Percentiles rank a stretch among this genome's conserved stretches.
These are phyloP conservation scores for Isotomurus palustris DNA, from an alignment of 2,888 invertebrate genomes.

Conservation along the genomic window DNA sequence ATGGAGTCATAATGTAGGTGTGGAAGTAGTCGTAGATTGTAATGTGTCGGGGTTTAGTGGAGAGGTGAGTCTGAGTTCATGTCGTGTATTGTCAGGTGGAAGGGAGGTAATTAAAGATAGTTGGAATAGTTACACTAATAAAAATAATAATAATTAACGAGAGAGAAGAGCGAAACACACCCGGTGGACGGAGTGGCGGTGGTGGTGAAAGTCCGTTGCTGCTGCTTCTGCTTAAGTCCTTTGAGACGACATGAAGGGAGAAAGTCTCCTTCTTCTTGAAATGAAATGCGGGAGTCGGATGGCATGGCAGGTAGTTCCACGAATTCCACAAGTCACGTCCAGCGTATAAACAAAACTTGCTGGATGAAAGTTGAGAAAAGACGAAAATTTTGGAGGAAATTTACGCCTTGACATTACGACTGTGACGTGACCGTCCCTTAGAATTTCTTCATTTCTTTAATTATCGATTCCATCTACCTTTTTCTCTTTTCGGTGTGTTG, in stretches of 20 bases:
- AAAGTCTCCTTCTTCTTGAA: not conserved
- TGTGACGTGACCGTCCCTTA: slow-evolving; percentile 46
- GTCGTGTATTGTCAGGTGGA: slow-evolving; percentile 19
- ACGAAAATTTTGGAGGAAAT: slow-evolving; percentile 43
- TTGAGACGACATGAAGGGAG: not conserved
- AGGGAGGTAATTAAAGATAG: slow-evolving; percentile 40
- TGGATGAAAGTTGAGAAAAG: slow-evolving; percentile 28
- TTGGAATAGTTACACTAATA: slow-evolving; percentile 42
- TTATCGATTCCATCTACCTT: slow-evolving; percentile 31
- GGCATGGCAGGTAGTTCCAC: slow-evolving; percentile 25
- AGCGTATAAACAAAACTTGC: slow-evolving; percentile 38
- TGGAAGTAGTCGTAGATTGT: too few species aligned
- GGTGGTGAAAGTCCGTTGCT: too few species aligned
- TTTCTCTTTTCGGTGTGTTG: slow-evolving; percentile 3
- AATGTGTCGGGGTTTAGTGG: too few species aligned
- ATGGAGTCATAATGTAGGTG: too few species aligned
- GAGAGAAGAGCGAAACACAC: not conserved
- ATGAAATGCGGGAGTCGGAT: not conserved
- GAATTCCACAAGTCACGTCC: slow-evolving; percentile 42
- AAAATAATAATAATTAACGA: slow-evolving; percentile 27
- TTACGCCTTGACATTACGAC: slow-evolving; percentile 45
- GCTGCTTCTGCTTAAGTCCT: not conserved
- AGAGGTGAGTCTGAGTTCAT: too few species aligned
- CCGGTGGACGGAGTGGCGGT: not conserved
- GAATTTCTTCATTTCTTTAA: slow-evolving; percentile 47